These are phyloP conservation scores for Oxystoma pomonae DNA, from an alignment of 2,888 invertebrate genomes.

Conservation along the genomic window DNA sequence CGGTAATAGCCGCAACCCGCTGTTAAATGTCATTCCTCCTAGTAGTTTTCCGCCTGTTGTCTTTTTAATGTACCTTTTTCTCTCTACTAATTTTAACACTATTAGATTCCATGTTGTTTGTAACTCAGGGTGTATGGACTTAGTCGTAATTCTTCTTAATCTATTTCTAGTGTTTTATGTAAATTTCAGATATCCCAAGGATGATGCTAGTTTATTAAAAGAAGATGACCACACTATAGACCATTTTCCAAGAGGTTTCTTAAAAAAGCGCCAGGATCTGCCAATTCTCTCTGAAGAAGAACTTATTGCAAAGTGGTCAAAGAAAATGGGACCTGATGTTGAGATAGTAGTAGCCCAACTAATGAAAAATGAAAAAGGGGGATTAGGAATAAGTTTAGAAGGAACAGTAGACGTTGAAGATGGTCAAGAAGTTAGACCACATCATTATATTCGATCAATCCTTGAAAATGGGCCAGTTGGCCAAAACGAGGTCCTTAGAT, in stretches of 20 bases:
- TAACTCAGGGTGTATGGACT: slow-evolving; percentile 36
- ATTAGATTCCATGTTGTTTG: slow-evolving; percentile 27
- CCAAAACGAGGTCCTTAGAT: slow-evolving; percentile 78
- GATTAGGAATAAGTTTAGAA: slow-evolving; percentile 94
- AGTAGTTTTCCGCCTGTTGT: slow-evolving; percentile 30
- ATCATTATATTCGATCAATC: slow-evolving; percentile 97
- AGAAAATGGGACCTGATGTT: slow-evolving; percentile 72
- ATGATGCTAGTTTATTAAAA: slow-evolving; percentile 40
- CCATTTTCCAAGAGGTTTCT: slow-evolving; percentile 37
- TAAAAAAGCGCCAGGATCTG: slow-evolving; percentile 32
- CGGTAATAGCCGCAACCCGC: slow-evolving; percentile 45
- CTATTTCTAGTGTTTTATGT: slow-evolving; percentile 36
- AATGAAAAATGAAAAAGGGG: slow-evolving; percentile 84
- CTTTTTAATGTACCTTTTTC: slow-evolving; percentile 31
- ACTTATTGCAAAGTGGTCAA: slow-evolving; percentile 77
- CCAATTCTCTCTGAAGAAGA: slow-evolving; percentile 60
- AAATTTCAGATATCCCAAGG: slow-evolving; percentile 48
- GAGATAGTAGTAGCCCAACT: slow-evolving; percentile 79
- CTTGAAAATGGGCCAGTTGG: slow-evolving; percentile 98
- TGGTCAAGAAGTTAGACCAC: slow-evolving; percentile 94
- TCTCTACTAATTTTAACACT: slow-evolving; percentile 29
- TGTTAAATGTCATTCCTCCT: slow-evolving; percentile 34
- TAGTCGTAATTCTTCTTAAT: slow-evolving; percentile 22
- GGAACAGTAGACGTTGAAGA: slow-evolving; percentile 98
- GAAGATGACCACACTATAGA: slow-evolving; percentile 39